A percentile compares a stretch with the other conserved stretches of the same genome.
phyloP scores from a whole-genome alignment of 2,113 vertebrate species.

The Athene noctua region DNA sequence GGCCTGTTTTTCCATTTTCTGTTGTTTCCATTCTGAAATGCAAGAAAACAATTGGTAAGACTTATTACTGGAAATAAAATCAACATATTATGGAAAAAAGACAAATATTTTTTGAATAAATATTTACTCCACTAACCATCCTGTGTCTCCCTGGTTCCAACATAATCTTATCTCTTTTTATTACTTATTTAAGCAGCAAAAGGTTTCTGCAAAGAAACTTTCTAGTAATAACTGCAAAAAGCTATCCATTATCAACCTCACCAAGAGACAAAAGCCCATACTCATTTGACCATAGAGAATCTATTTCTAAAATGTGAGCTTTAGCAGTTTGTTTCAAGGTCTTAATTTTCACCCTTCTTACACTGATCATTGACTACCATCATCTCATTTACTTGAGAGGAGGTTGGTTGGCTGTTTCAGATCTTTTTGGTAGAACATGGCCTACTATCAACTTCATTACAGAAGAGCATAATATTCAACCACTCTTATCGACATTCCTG shows the following conservation, averaged over 20 bases:
- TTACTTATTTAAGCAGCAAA: background rate
- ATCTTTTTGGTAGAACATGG: background rate
- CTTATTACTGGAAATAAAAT: background rate
- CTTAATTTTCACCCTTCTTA: background rate
- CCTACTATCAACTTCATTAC: background rate
- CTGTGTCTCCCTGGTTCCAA: background rate
- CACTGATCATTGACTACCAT: background rate
- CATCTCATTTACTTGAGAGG: background rate
- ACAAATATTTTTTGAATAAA: background rate
- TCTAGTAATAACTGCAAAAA: background rate
- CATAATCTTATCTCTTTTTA: background rate
- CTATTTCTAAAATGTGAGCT: background rate
- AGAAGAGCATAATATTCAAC: background rate
- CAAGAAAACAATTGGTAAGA: background rate
- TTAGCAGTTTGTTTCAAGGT: background rate
- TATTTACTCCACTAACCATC: background rate
- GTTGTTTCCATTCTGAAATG: constrained; percentile 87
- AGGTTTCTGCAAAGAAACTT: background rate
- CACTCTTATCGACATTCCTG: background rate
- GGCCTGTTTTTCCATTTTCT: constrained; percentile 92
- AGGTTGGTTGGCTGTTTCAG: background rate
- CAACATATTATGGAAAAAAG: background rate
- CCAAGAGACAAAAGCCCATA: background rate
- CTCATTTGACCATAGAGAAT: background rate
- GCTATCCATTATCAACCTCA: background rate